Evolutionary conservation across 2,888 invertebrate species (phyloP).

Genomic region (Neelides folsomi): DNA sequence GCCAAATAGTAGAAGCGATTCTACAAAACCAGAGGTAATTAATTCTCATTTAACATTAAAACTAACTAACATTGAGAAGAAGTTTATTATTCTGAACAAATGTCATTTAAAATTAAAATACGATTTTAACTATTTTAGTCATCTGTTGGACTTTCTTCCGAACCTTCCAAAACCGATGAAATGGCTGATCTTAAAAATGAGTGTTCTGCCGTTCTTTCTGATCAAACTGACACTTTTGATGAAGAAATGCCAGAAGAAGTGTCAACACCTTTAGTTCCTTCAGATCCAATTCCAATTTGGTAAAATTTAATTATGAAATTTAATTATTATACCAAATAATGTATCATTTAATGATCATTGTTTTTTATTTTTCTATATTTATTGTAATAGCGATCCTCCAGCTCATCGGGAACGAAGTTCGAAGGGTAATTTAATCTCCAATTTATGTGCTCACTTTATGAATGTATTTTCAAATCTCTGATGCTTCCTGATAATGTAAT

Average conservation of each 20-base stretch:
- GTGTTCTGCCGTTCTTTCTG: neutral
- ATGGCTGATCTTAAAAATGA: neutral
- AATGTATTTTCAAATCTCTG: too few species aligned
- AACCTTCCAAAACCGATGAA: neutral
- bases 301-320: constrained; percentile 36
- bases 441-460: too few species aligned
- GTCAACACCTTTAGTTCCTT: constrained; percentile 35
- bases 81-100: neutral
- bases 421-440: too few species aligned
- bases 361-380: too few species aligned
- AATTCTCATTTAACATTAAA: neutral
- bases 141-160: neutral
- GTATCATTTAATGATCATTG: neutral
- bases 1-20: constrained; percentile 78
- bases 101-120: too few species aligned
- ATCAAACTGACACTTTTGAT: neutral
- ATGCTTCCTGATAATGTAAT: too few species aligned
- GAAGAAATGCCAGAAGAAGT: neutral
- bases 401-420: constrained; percentile 15
- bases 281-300: constrained; percentile 66
- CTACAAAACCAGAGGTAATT: constrained; percentile 40
- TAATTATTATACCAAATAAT: neutral
- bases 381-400: constrained; percentile 12
- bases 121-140: neutral
- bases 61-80: neutral